Evolutionary conservation across 2,113 vertebrate species (phyloP).

Genomic region (Clarias batrachus): DNA sequence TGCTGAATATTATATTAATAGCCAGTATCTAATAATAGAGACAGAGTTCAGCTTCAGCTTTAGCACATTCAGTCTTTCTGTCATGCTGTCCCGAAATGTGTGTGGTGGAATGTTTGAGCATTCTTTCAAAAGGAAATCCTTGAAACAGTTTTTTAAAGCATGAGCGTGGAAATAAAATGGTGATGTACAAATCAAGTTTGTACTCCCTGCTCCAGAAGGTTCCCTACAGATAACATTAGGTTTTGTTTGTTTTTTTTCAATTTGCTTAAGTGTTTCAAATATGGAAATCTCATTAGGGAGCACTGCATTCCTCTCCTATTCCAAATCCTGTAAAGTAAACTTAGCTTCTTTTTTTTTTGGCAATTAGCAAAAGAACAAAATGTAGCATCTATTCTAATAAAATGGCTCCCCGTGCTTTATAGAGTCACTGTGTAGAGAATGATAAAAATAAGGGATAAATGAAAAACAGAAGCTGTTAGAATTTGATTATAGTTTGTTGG

Average conservation of each 20-base stretch:
- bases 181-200: background rate
- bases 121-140: background rate
- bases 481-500: background rate
- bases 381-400: background rate
- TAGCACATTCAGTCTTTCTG: background rate
- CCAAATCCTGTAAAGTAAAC: background rate
- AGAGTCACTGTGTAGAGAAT: background rate
- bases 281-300: background rate
- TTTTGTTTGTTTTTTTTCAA: background rate
- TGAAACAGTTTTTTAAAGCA: background rate
- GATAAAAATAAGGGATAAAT: background rate
- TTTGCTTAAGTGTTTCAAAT: background rate
- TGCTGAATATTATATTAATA: background rate
- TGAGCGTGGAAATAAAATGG: background rate
- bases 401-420: background rate
- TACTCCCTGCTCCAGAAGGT: background rate
- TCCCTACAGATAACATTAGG: background rate
- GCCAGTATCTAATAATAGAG: background rate
- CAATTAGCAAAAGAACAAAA: background rate
- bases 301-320: background rate
- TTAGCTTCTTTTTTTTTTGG: background rate
- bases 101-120: background rate
- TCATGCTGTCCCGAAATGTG: background rate
- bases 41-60: background rate
- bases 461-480: background rate